Conservation (phyloP, 2,797 vertebrate genomes). For the Mormyrops attenuatus region DNA sequence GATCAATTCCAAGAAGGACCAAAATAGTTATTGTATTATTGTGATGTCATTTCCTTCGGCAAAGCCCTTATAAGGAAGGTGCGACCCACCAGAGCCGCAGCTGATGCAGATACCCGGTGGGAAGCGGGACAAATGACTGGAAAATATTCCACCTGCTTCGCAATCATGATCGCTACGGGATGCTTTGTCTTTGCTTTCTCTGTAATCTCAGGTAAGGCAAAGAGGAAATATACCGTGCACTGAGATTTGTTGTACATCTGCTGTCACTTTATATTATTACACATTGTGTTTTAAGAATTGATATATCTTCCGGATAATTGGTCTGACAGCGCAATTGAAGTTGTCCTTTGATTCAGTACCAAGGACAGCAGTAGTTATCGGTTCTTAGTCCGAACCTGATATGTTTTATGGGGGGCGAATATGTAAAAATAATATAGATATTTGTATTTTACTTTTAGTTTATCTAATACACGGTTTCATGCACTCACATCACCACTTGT, state of each 20-base stretch:
- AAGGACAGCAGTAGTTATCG: not conserved
- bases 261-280: not conserved
- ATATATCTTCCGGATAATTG: not conserved
- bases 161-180: constrained; percentile 56
- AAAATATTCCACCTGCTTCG: not conserved
- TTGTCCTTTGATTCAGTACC: constrained; percentile 33
- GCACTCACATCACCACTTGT: not conserved
- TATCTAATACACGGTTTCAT: not conserved
- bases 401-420: not conserved
- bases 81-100: constrained; percentile 29
- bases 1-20: not conserved
- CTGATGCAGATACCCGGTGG: not conserved
- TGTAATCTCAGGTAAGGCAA: constrained; percentile 58
- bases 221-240: not conserved
- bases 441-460: not conserved
- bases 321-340: not conserved
- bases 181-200: constrained; percentile 47
- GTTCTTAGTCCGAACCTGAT: not conserved
- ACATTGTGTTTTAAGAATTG: not conserved
- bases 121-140: not conserved
- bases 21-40: not conserved
- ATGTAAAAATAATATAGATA: not conserved
- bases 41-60: constrained; percentile 61
- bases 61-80: constrained; percentile 38
- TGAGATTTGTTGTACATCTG: not conserved